These are phyloP conservation scores for Apantesis nais DNA, from an alignment of 2,888 invertebrate species.

Conservation along the genomic window DNA sequence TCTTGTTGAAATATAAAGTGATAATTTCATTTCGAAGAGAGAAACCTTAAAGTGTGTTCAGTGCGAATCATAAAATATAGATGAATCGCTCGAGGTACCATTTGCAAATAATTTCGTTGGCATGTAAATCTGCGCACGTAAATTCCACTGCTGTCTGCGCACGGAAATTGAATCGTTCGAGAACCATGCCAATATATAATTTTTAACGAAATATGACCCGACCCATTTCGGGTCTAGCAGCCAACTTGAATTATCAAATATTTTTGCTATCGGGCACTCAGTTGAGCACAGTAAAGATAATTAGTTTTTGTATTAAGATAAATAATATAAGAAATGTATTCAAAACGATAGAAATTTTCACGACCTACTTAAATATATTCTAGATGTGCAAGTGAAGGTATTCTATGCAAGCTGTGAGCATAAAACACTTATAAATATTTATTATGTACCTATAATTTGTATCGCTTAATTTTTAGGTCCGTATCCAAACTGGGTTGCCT, in stretches of 20 bases:
- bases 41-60: conserved; percentile 59
- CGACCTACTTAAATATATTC: not conserved
- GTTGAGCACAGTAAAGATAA: conserved; percentile 17
- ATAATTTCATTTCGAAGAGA: conserved; percentile 52
- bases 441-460: not conserved
- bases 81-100: conserved; percentile 73
- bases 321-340: not conserved
- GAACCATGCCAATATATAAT: conserved; percentile 79
- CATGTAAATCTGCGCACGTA: conserved; percentile 84
- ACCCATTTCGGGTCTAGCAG: conserved; percentile 44
- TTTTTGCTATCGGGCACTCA: conserved; percentile 26
- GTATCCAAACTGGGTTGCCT: conserved; percentile 48
- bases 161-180: conserved; percentile 84
- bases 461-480: conserved; percentile 44
- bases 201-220: conserved; percentile 68
- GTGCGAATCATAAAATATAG: conserved; percentile 73
- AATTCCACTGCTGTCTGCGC: conserved; percentile 81
- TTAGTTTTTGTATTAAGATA: not conserved
- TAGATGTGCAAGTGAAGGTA: not conserved
- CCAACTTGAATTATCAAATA: conserved; percentile 42
- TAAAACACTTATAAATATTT: not conserved
- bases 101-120: conserved; percentile 82
- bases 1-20: conserved; percentile 51
- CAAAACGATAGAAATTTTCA: no score
- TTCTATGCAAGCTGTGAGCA: not conserved